A percentile compares a stretch with the other conserved stretches of the same genome.
phyloP scores from a whole-genome alignment of 2,888 invertebrate species.

The Tetheella fluctuosa region DNA sequence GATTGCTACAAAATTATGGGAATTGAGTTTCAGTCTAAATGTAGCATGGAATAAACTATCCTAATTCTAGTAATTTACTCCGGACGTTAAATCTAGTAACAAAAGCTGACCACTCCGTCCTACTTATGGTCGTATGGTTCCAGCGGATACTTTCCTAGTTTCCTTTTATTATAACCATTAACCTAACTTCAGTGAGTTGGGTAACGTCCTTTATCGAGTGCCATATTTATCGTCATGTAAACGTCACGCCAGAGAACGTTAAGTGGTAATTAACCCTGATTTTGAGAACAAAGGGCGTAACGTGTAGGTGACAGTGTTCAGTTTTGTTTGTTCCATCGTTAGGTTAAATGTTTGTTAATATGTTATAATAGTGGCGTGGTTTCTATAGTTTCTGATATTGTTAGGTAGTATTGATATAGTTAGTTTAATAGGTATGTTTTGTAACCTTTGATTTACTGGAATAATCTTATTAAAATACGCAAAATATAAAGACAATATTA shows the following conservation, averaged over 20 bases:
- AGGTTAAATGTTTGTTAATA: conserved; percentile 23
- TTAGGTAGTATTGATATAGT: neutral
- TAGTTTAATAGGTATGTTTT: neutral
- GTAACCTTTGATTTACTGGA: too few species aligned
- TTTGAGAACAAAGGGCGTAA: conserved; percentile 20
- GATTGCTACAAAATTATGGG: neutral
- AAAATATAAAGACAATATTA: too few species aligned
- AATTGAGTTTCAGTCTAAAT: neutral
- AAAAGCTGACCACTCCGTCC: conserved; percentile 11
- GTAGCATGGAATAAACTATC: neutral
- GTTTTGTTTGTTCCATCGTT: conserved; percentile 23
- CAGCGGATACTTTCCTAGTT: conserved; percentile 22
- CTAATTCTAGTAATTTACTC: conserved; percentile 5
- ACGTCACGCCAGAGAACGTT: conserved; percentile 22
- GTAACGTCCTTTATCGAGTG: conserved; percentile 30
- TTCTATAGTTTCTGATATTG: neutral
- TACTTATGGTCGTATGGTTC: conserved; percentile 18
- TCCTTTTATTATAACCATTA: conserved; percentile 20
- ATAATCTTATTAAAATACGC: too few species aligned
- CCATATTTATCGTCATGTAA: conserved; percentile 25
- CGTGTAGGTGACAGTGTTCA: conserved; percentile 11
- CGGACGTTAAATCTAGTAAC: neutral
- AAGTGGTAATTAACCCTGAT: conserved; percentile 43
- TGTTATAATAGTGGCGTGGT: conserved; percentile 16
- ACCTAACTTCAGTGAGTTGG: conserved; percentile 27